Evolutionary conservation across 2,797 vertebrate genomes (phyloP), one percentile per base, ranked within the genome.

Genomic region (Pelodytes ibericus): DNA sequence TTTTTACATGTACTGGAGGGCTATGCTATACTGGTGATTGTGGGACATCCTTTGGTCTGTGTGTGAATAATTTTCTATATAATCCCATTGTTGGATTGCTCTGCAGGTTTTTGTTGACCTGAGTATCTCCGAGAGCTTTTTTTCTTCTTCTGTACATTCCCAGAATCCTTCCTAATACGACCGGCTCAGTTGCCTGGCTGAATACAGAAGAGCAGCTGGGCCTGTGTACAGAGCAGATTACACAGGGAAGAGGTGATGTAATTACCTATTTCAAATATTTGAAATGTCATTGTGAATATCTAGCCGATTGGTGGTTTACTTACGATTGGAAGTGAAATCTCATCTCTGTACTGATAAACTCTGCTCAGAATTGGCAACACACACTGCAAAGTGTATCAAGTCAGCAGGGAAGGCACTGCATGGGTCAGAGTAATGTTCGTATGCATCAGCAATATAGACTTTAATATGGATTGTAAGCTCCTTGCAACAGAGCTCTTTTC

Each of bases 231-330:
- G 22, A 59, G 62, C 69, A 36, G 69, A 74, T 67, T 58, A 67
- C 51, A 26, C 18, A 18, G 26, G 44, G n/a, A 24, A 57, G 72
- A 61, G 71, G 56, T 79, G 64, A 66, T 65, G 41, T 66, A 68
- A 79, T 79, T 72, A 73, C 70, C 76, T 56, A 47, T 39, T 60
- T 49, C 76, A 79, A 79, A 79, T 73, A 79, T 72, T 73, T 79
- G 76, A 72, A 18, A 61, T 73, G 70, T 63, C 41, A 41, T 57
- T 53, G 53, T 67, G 58, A 22, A 59, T 72, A 66, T 64, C 24
- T 10, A 56, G 61, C 25, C 33, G 62, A 58, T 53, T 66, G 51
- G 49, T n/a, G 60, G 47, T 73, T 73, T 66, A 68, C 71, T 71
- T 56, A 56, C 49, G 68, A 68, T 61, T 66, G 61, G 31, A 51